These are phyloP conservation scores for Anolis apletophallus DNA, from an alignment of 2,797 vertebrate genomes.

Conservation along the genomic window DNA sequence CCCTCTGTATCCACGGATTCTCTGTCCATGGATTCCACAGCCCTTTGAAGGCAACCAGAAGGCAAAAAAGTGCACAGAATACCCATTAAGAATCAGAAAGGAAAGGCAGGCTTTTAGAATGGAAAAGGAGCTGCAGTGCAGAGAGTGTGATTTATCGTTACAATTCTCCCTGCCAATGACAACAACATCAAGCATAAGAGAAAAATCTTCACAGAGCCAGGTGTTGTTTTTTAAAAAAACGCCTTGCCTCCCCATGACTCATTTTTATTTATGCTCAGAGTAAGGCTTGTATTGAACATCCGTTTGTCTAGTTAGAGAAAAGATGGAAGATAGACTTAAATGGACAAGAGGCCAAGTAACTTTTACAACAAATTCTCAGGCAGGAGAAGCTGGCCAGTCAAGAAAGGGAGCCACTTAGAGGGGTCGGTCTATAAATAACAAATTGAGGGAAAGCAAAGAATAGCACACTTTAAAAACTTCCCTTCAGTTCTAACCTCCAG, in stretches of 20 bases:
- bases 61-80: neutral
- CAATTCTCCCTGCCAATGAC: slow-evolving; percentile 33
- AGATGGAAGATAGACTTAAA: neutral
- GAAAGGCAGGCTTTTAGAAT: slow-evolving; percentile 34
- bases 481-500: neutral
- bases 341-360: neutral
- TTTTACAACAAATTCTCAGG: neutral
- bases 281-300: neutral
- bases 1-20: too few species aligned
- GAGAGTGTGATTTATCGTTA: slow-evolving; percentile 35
- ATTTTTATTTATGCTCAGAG: slow-evolving; percentile 36
- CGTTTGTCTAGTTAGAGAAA: neutral
- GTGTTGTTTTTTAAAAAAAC: slow-evolving; percentile 12
- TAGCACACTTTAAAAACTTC: neutral
- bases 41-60: too few species aligned
- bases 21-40: too few species aligned
- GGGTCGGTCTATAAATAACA: slow-evolving; percentile 14
- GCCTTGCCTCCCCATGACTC: slow-evolving; percentile 13
- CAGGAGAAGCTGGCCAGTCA: slow-evolving; percentile 15
- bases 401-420: slow-evolving; percentile 5
- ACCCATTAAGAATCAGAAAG: neutral
- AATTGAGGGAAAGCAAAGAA: neutral
- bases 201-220: slow-evolving; percentile 18
- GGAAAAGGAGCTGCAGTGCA: neutral
- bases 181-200: slow-evolving; percentile 27